Evolutionary conservation across 53 echinoderm and acorn worm genomes (phyloP), one percentile per base, ranked within the genome.

Genomic region (Antedon mediterranea): DNA sequence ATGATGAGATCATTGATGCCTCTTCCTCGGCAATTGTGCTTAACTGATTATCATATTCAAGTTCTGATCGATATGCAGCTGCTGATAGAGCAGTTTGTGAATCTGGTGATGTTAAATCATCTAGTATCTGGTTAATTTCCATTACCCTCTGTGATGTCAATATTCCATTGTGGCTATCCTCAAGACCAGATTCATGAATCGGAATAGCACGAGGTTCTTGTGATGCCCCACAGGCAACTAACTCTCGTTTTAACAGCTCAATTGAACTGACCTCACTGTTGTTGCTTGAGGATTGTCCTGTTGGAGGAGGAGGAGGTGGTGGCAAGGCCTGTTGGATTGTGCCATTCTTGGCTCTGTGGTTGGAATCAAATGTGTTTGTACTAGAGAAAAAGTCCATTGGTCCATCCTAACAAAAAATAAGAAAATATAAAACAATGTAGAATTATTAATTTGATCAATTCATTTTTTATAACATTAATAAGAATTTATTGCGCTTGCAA

Each of bases 61-160:
- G 57, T 23, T 57, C 57, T 57, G 11, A 23, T 57, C 57, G 57
- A 23, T 57, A 57, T 18, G 57, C 57, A 18, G 57, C 57, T 57
- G 57, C 57, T 18, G 57, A 13, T 15, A 23, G 23, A 3, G 57
- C 57, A 2, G 57, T 26, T 57, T 13, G 14, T 2, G 57, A 57
- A 26, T 57, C 57, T 57, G 57, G 11, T 18, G 57, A 57, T 57
- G 57, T 57, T 57, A 57, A 57, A 15, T 82, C 86, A 0, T 86
- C 78, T 43, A 86, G 75, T 79, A 86, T 57, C 72, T 86, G 86
- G 26, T 82, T 82, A 26, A 86, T 82, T 43, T 86, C 86, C 31
- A 73, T 74, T 2, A 79, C 86, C 41, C 82, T 82, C 30, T 86
- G 34, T 7, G 20, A 42, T 0, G 86, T 86, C 71, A 86, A 18